Evolutionary conservation across 2,797 vertebrate genomes (phyloP).

Genomic region (Pseudocheirus occidentalis): DNA sequence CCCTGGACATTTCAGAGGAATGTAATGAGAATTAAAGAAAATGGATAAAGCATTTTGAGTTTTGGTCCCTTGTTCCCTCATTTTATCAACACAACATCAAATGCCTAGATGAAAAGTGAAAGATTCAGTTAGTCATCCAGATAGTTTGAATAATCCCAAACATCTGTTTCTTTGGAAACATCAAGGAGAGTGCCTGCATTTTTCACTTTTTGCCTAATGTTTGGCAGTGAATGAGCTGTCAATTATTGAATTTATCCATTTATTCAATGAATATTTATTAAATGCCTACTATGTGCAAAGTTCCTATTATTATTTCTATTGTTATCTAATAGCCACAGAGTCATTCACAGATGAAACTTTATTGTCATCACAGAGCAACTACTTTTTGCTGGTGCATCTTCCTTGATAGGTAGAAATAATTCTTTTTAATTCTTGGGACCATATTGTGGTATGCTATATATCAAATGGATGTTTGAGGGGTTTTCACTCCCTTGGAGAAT

Average conservation of each 20-base stretch:
- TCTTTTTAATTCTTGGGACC: neutral
- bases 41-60: neutral
- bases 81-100: neutral
- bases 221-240: neutral
- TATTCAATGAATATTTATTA: neutral
- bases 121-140: neutral
- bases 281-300: neutral
- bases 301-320: neutral
- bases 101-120: neutral
- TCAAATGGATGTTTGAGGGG: neutral
- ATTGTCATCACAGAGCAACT: neutral
- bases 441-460: neutral
- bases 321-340: neutral
- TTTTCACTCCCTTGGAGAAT: neutral
- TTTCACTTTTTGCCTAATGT: neutral
- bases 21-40: neutral
- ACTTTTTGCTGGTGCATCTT: neutral
- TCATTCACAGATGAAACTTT: neutral
- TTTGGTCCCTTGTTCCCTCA: neutral
- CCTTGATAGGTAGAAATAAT: neutral
- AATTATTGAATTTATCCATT: neutral
- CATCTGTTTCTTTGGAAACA: neutral
- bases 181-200: neutral
- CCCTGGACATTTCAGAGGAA: neutral
- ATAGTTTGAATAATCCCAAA: neutral